phyloP scores from a whole-genome alignment of 2,888 invertebrate genomes.

The Plebejus anna region DNA sequence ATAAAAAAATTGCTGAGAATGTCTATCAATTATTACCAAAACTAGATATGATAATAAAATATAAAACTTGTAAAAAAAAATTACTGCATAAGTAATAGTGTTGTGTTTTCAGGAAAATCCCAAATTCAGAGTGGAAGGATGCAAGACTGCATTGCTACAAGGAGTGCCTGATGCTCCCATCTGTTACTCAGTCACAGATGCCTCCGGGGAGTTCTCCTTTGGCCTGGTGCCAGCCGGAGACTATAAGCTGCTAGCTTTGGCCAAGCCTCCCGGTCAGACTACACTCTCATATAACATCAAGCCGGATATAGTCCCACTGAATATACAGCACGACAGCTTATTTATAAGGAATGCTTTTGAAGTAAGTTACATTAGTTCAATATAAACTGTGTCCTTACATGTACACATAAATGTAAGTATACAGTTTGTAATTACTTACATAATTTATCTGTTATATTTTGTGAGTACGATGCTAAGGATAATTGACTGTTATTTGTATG shows the following conservation, averaged over 20 bases:
- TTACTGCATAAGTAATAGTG: background rate
- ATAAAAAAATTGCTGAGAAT: too few relatives aligned
- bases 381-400: background rate
- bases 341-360: conserved; percentile 83
- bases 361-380: conserved; percentile 62
- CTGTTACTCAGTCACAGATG: conserved; percentile 86
- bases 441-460: too few relatives aligned
- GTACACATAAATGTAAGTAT: too few relatives aligned
- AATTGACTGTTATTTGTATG: too few relatives aligned
- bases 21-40: too few relatives aligned
- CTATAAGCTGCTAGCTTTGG: conserved; percentile 85
- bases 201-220: conserved; percentile 88
- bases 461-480: too few relatives aligned
- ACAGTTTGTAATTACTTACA: conserved; percentile 40
- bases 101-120: conserved; percentile 56
- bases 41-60: background rate
- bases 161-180: conserved; percentile 81
- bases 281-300: conserved; percentile 88
- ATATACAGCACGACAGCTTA: conserved; percentile 84
- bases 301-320: conserved; percentile 85
- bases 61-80: background rate
- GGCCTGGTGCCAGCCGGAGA: conserved; percentile 89
- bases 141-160: conserved; percentile 79
- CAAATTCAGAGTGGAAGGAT: conserved; percentile 75
- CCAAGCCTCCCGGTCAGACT: conserved; percentile 70